A percentile compares a stretch with the other conserved stretches of the same genome.
Evolutionary conservation across 1,140 invertebrate genomes (phyloP).

Genomic region (Tetramorium simillimum): DNA sequence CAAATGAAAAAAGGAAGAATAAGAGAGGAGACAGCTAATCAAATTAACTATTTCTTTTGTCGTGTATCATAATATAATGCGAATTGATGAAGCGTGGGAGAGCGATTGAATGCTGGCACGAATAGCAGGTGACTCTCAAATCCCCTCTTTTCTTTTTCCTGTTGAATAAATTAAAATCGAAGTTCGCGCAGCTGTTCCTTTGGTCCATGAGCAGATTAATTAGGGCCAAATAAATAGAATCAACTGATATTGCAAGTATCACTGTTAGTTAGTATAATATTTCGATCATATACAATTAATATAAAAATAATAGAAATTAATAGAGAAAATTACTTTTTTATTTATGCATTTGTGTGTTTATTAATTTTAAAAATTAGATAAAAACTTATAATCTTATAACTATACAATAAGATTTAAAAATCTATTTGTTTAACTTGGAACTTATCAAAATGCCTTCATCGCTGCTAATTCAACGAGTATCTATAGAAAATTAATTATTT

Average conservation of each 20-base stretch:
- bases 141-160: constrained; percentile 18
- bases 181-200: constrained; percentile 76
- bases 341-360: not conserved
- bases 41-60: constrained; percentile 69
- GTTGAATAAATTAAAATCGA: constrained; percentile 79
- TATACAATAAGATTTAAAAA: not conserved
- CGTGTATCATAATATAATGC: constrained; percentile 66
- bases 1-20: not conserved
- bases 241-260: not conserved
- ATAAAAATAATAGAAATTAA: not conserved
- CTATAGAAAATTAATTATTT: not conserved
- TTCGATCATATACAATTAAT: not conserved
- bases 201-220: constrained; percentile 73
- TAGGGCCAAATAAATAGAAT: constrained; percentile 66
- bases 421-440: constrained; percentile 3
- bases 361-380: constrained; percentile 6
- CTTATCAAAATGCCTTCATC: not conserved
- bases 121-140: constrained; percentile 78
- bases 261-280: not conserved
- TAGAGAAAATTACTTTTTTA: not conserved
- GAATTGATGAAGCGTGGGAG: constrained; percentile 58
- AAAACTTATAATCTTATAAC: not conserved
- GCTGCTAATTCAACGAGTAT: not conserved
- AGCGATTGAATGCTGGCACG: constrained; percentile 65
- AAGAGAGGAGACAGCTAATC: constrained; percentile 55